phyloP scores from a whole-genome alignment of 2,113 vertebrate species.

The Pycnonotus jocosus region DNA sequence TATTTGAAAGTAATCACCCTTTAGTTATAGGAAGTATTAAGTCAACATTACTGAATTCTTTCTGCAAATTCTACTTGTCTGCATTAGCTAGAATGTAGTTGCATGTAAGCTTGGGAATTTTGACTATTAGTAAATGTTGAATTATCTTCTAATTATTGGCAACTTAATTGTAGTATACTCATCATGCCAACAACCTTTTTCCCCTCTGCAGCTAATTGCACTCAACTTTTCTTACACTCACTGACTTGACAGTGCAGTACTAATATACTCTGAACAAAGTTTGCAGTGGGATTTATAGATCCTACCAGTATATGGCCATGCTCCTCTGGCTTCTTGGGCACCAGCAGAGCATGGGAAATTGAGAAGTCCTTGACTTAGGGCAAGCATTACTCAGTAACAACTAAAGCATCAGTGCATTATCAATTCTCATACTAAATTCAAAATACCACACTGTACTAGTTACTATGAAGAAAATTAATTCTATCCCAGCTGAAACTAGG shows the following conservation, averaged over 20 bases:
- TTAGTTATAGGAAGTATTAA: background rate
- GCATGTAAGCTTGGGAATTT: background rate
- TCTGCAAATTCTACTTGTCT: background rate
- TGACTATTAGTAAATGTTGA: background rate
- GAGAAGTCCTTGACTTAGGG: background rate
- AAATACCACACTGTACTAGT: background rate
- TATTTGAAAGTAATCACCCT: background rate
- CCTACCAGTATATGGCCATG: no score
- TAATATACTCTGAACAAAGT: background rate
- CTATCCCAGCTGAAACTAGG: background rate
- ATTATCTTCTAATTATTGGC: background rate
- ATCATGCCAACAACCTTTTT: background rate
- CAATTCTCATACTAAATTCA: background rate
- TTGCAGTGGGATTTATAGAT: background rate
- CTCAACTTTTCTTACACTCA: background rate
- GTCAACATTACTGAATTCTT: background rate
- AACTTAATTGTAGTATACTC: background rate
- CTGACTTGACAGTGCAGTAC: background rate
- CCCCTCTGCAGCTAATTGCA: background rate
- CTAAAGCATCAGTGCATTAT: background rate
- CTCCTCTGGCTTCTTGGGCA: background rate
- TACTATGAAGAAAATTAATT: background rate
- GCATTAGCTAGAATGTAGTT: background rate
- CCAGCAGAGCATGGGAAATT: background rate
- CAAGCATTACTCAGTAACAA: background rate